Conservation (phyloP, 2,888 invertebrate genomes). For the Temnothorax rugatulus region DNA sequence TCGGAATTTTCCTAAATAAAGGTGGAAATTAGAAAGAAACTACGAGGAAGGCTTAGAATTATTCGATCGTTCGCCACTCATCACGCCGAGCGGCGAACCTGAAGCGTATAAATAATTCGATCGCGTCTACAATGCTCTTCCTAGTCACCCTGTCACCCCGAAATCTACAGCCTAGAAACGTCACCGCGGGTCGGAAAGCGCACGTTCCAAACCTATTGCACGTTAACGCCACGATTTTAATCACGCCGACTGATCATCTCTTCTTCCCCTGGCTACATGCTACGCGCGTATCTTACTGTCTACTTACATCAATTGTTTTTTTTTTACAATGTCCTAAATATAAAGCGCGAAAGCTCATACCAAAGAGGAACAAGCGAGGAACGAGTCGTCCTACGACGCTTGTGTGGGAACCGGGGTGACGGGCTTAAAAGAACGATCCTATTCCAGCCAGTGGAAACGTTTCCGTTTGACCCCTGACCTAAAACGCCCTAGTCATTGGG, state of each 20-base stretch:
- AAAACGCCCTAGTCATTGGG: slow-evolving; percentile 85
- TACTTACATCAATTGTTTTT: slow-evolving; percentile 47
- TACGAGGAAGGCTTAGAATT: slow-evolving; percentile 59
- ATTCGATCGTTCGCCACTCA: slow-evolving; percentile 65
- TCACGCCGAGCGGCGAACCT: slow-evolving; percentile 62
- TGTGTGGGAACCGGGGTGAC: slow-evolving; percentile 46
- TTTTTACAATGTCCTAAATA: slow-evolving; percentile 52
- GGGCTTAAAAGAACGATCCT: slow-evolving; percentile 61
- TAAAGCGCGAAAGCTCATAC: slow-evolving; percentile 45
- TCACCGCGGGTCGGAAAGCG: not conserved
- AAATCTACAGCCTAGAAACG: slow-evolving; percentile 40
- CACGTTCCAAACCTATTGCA: slow-evolving; percentile 36
- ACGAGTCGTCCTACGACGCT: slow-evolving; percentile 49
- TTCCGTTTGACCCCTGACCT: slow-evolving; percentile 84
- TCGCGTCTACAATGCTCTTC: slow-evolving; percentile 58
- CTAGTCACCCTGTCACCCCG: slow-evolving; percentile 65
- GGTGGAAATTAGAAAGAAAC: slow-evolving; percentile 39
- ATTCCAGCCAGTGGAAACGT: slow-evolving; percentile 84
- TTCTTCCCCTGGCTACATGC: slow-evolving; percentile 37
- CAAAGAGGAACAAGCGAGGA: slow-evolving; percentile 53
- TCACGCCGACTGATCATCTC: slow-evolving; percentile 1
- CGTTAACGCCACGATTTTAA: slow-evolving; percentile 9
- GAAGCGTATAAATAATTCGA: slow-evolving; percentile 74
- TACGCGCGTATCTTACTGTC: slow-evolving; percentile 18
- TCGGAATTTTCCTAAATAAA: slow-evolving; percentile 11